These are phyloP conservation scores for Climacteris rufus DNA, from an alignment of 2,113 vertebrate species.

Conservation along the genomic window DNA sequence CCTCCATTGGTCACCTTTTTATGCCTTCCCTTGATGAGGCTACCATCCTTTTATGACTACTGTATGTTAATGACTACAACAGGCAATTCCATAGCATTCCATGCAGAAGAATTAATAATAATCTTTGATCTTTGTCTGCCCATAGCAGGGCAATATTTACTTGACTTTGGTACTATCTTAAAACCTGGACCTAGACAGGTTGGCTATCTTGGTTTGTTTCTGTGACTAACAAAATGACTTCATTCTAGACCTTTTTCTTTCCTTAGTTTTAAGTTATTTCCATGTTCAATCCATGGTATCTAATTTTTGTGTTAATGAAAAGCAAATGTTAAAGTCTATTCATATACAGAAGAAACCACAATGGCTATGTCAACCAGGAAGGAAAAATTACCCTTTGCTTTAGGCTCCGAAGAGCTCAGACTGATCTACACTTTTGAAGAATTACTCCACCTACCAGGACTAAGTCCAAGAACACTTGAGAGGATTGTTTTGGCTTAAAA, in stretches of 20 bases:
- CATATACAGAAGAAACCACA: not conserved
- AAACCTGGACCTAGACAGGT: not conserved
- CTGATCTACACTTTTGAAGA: not conserved
- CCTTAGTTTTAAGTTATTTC: not conserved
- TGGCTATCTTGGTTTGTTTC: not conserved
- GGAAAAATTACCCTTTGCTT: not conserved
- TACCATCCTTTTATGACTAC: not conserved
- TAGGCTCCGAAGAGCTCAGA: not conserved
- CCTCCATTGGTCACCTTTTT: not conserved
- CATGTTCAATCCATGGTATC: not conserved
- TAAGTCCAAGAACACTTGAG: not conserved
- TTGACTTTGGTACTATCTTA: not conserved
- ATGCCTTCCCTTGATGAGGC: not conserved
- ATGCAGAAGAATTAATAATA: not conserved
- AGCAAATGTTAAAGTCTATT: not conserved
- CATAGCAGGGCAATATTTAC: not conserved
- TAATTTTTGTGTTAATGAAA: not conserved
- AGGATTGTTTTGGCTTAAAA: not conserved
- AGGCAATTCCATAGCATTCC: not conserved
- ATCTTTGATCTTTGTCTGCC: not conserved
- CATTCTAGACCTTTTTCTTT: not conserved
- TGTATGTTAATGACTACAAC: not conserved
- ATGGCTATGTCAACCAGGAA: not conserved
- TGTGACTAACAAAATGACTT: not conserved
- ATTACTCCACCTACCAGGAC: not conserved